A percentile compares a stretch with the other conserved stretches of the same genome.
phyloP scores from a whole-genome alignment of 1,140 invertebrate genomes.

The Drosophila lacertosa region DNA sequence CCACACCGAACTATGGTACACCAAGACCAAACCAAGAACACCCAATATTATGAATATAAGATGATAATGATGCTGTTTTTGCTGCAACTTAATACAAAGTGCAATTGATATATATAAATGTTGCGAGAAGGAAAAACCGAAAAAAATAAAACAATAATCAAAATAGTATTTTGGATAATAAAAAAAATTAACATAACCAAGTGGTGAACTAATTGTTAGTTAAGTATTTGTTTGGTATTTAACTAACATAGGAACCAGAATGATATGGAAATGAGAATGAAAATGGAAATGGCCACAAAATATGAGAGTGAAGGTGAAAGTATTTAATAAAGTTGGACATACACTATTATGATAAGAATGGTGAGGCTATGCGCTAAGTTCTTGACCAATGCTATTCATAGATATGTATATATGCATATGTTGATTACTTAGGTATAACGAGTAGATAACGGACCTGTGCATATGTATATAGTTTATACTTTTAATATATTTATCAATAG shows the following conservation, averaged over 20 bases:
- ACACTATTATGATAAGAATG: conserved; percentile 34
- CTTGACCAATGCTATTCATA: conserved; percentile 44
- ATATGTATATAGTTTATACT: conserved; percentile 19
- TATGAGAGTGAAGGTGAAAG: conserved; percentile 5
- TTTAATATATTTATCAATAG: background rate
- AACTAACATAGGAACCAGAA: background rate
- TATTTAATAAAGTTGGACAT: conserved; percentile 20
- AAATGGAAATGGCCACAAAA: conserved; percentile 9
- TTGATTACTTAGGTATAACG: conserved; percentile 24
- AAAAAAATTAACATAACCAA: conserved; percentile 8
- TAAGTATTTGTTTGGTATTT: conserved; percentile 19
- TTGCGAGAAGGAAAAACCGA: conserved; percentile 7
- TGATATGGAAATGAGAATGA: background rate
- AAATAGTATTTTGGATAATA: conserved; percentile 10
- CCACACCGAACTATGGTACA: conserved; percentile 16
- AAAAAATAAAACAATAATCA: background rate
- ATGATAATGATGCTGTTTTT: conserved; percentile 6
- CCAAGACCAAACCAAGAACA: conserved; percentile 28
- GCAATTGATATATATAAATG: conserved; percentile 44
- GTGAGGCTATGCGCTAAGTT: conserved; percentile 45
- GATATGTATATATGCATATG: conserved; percentile 40
- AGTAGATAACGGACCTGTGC: conserved; percentile 43
- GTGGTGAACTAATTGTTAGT: conserved; percentile 19
- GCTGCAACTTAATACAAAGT: conserved; percentile 66
- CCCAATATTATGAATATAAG: conserved; percentile 14